A percentile compares a stretch with the other conserved stretches of the same genome.
Evolutionary conservation across 1,140 invertebrate genomes (phyloP).

Genomic region (Helicorthomorpha holstii): DNA sequence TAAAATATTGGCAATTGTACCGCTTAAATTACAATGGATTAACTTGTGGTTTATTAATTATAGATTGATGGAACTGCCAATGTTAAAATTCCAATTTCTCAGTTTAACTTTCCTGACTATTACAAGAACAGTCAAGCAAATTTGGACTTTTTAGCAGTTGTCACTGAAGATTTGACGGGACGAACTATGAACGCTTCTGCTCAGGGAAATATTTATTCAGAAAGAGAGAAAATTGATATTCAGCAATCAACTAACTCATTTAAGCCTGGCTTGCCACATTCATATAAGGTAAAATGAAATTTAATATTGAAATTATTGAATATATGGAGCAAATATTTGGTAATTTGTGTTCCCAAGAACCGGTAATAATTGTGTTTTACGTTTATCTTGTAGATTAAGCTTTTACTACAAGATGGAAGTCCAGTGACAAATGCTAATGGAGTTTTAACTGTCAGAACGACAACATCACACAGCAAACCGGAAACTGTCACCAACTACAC

Average conservation of each 20-base stretch:
- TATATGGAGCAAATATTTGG: neutral
- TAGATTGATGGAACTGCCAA: conserved; percentile 39
- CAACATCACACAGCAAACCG: conserved; percentile 15
- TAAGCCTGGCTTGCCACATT: conserved; percentile 69
- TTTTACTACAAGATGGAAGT: conserved; percentile 46
- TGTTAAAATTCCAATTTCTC: conserved; percentile 50
- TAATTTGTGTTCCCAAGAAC: neutral
- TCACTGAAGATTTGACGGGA: conserved; percentile 62
- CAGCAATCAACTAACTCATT: conserved; percentile 45
- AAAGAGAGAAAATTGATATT: conserved; percentile 65
- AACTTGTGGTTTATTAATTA: conserved; percentile 15
- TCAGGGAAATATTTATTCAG: conserved; percentile 53
- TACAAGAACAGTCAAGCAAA: conserved; percentile 47
- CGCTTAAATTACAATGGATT: neutral
- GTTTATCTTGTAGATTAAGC: conserved; percentile 32
- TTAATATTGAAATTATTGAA: no score
- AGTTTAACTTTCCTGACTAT: conserved; percentile 46
- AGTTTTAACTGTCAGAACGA: conserved; percentile 41
- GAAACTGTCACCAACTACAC: conserved; percentile 25
- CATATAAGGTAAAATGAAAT: conserved; percentile 55
- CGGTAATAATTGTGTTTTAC: neutral
- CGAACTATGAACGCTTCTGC: conserved; percentile 60
- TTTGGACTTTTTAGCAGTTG: conserved; percentile 43
- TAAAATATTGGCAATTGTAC: neutral
- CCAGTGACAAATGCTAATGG: conserved; percentile 43